Conservation (phyloP, 2,113 vertebrate species). For the Caranx melampygus region DNA sequence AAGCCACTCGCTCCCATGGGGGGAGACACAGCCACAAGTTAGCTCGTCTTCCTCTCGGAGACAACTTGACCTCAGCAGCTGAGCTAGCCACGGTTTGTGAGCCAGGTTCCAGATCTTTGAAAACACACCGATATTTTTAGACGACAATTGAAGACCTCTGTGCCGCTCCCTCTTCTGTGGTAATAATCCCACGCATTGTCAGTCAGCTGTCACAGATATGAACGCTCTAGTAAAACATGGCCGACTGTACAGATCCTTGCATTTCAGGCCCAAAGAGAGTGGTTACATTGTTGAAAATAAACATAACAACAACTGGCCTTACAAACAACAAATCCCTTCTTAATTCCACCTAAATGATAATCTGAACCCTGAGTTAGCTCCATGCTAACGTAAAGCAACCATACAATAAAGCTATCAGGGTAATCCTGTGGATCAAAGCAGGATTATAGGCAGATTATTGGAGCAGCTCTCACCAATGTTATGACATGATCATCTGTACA, state of each 20-base stretch:
- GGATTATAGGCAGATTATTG: slow-evolving; percentile 62
- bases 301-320: too few relatives aligned
- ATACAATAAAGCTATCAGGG: slow-evolving; percentile 13
- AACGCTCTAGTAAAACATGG: background rate
- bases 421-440: slow-evolving; percentile 52
- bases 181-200: slow-evolving; percentile 14
- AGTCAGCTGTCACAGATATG: background rate
- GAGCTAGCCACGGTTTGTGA: slow-evolving; percentile 24
- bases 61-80: slow-evolving; percentile 53
- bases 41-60: slow-evolving; percentile 46
- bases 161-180: background rate
- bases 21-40: slow-evolving; percentile 17
- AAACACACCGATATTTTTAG: slow-evolving; percentile 14
- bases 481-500: slow-evolving; percentile 5
- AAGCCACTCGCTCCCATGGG: slow-evolving; percentile 16
- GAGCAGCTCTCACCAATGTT: slow-evolving; percentile 31
- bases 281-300: background rate
- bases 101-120: background rate
- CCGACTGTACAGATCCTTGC: background rate
- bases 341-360: background rate
- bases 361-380: background rate
- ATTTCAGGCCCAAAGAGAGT: background rate
- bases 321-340: background rate
- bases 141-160: slow-evolving; percentile 12
- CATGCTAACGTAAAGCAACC: slow-evolving; percentile 4